Base-by-base conservation (phyloP, 1,140 invertebrate genomes). In the Bathynomus jamesi region DNA sequence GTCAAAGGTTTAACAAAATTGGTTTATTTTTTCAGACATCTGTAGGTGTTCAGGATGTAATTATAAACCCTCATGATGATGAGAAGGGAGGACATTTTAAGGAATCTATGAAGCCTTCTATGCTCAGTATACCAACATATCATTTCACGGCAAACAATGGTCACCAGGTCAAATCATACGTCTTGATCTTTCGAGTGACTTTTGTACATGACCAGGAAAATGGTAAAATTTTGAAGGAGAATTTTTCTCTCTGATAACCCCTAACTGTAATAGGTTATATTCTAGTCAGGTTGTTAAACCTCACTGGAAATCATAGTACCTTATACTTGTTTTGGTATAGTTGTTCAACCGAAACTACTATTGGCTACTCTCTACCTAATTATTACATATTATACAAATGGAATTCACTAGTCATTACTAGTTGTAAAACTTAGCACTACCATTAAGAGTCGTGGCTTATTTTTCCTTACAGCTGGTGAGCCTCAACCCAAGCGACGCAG, bases 101-200 rank as follows among this genome's bases (percentile, higher is more conserved):
- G 11, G 40, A 28, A 0, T 40, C 27, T 11, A 27, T 17, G 2
- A 65, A 69, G 0, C 87, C 87, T 46, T 88, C 91, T 29, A 89
- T 90, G 28, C 87, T 96, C 53, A 91, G 91, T 73, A 91, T 95
- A 80, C 89, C 92, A 28, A 89, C 90, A 78, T 90, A 95, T 79
- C 88, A 89, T 40, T 94, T 96, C 83, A 90, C 86, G 77, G 86
- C 91, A 30, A 88, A 87, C 30, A 88, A 91, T 77, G 92, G 93
- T 32, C 89, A 93, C 78, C 86, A 92, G 78, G 91, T 92, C 17
- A 93, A 92, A 81, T 93, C 92, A 0, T 95, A 93, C 80, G 90
- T 93, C 82, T 85, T 97, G 61, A 84, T 95, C 78, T 85, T 96
- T 73, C 87, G 89, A 79, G 92, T 94, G 40, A 88, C 76, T 10